Percentiles rank a stretch among this genome's conserved stretches.
Conservation (phyloP, 2,888 invertebrate species). For the Drosophila mulleri region DNA sequence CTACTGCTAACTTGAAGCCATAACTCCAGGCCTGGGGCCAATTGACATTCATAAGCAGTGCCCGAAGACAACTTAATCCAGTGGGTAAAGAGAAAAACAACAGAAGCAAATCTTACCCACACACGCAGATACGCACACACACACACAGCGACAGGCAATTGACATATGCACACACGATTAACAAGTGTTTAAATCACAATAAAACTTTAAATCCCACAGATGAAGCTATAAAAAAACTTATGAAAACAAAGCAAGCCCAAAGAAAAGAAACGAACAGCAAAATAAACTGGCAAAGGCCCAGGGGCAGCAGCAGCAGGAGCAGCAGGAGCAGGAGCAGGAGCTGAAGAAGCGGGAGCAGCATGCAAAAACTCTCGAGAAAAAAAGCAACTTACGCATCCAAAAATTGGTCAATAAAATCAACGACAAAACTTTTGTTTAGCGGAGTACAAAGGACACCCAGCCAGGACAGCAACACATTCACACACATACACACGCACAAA, state of each 20-base stretch:
- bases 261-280: conserved; percentile 59
- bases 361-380: conserved; percentile 64
- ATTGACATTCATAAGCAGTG: conserved; percentile 38
- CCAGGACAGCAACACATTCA: conserved; percentile 28
- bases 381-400: conserved; percentile 77
- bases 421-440: conserved; percentile 75
- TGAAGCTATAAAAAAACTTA: conserved; percentile 78
- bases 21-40: not conserved
- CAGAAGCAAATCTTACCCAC: conserved; percentile 11
- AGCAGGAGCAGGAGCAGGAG: conserved; percentile 8
- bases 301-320: conserved; percentile 6
- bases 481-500: conserved; percentile 23
- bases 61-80: conserved; percentile 62
- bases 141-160: conserved; percentile 53
- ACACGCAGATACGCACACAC: conserved; percentile 25
- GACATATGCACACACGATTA: conserved; percentile 80
- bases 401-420: conserved; percentile 81
- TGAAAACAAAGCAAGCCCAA: conserved; percentile 61
- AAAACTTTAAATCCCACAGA: conserved; percentile 80
- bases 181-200: conserved; percentile 82
- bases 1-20: not conserved
- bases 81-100: not conserved
- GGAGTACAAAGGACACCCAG: conserved; percentile 75
- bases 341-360: conserved; percentile 30
- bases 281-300: conserved; percentile 53